Evolutionary conservation across 2,113 vertebrate species (phyloP).

Genomic region (Tapirus terrestris): DNA sequence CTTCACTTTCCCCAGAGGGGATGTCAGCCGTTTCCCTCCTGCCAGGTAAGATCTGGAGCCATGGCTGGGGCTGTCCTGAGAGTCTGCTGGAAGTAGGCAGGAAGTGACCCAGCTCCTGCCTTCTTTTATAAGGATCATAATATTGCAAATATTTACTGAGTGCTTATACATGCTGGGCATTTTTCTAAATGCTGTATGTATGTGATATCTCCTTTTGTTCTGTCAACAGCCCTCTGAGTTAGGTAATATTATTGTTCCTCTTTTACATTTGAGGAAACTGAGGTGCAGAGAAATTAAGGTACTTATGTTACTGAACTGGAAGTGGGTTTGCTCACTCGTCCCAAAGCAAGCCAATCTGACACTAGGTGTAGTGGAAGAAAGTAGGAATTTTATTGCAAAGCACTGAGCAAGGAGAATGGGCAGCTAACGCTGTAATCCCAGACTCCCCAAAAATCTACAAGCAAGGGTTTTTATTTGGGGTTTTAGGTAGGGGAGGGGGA

Average conservation of each 20-base stretch:
- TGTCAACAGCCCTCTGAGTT: background rate
- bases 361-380: too few relatives aligned
- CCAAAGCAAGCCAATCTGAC: too few relatives aligned
- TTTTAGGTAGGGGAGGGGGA: too few relatives aligned
- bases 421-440: too few relatives aligned
- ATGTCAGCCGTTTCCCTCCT: constrained; percentile 91
- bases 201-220: background rate
- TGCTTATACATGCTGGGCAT: background rate
- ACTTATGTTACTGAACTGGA: background rate
- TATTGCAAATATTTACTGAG: constrained; percentile 16
- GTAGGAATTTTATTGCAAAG: too few relatives aligned
- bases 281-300: constrained; percentile 2
- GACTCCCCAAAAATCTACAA: too few relatives aligned
- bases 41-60: constrained; percentile 87
- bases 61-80: background rate
- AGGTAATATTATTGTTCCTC: background rate
- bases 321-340: too few relatives aligned
- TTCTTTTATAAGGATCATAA: background rate
- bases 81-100: background rate
- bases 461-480: too few relatives aligned
- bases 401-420: too few relatives aligned
- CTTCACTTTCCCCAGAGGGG: constrained; percentile 92
- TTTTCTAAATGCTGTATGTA: background rate
- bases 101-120: background rate
- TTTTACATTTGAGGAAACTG: constrained; percentile 56